A percentile compares a stretch with the other conserved stretches of the same genome.
Conservation (phyloP, 2,113 vertebrate species). For the Pelmatolapia mariae region DNA sequence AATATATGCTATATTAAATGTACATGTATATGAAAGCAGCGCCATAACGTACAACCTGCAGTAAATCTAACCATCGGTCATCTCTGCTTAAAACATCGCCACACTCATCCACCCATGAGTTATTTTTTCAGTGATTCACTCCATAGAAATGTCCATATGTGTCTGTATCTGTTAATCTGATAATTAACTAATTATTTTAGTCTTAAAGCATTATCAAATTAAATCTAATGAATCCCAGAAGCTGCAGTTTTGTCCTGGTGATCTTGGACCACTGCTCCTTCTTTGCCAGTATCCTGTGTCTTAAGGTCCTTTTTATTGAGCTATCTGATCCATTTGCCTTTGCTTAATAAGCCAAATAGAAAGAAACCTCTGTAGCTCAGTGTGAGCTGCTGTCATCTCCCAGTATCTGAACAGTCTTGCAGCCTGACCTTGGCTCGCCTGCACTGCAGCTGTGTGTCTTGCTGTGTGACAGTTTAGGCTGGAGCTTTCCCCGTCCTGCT, state of each 20-base stretch:
- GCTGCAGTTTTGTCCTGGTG: neutral
- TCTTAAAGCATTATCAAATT: neutral
- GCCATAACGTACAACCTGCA: neutral
- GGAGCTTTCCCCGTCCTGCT: conserved; percentile 2
- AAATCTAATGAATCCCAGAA: neutral
- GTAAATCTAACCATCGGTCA: neutral
- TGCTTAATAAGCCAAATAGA: neutral
- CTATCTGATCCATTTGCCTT: neutral
- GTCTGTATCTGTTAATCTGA: neutral
- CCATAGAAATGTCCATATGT: neutral
- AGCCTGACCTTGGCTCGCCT: neutral
- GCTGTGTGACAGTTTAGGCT: neutral
- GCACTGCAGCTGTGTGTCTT: neutral
- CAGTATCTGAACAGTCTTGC: neutral
- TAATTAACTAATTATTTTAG: neutral
- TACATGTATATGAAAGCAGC: neutral
- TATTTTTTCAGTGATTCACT: neutral
- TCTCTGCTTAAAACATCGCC: neutral
- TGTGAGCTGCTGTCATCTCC: neutral
- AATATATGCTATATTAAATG: neutral
- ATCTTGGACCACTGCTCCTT: neutral
- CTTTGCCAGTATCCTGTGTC: neutral
- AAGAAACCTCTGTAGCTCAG: neutral
- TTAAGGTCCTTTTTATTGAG: neutral
- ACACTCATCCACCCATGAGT: neutral